Percentiles rank a stretch among this genome's conserved stretches.
Conservation (phyloP, 2,797 vertebrate species). For the Pseudomugil gertrudae region DNA sequence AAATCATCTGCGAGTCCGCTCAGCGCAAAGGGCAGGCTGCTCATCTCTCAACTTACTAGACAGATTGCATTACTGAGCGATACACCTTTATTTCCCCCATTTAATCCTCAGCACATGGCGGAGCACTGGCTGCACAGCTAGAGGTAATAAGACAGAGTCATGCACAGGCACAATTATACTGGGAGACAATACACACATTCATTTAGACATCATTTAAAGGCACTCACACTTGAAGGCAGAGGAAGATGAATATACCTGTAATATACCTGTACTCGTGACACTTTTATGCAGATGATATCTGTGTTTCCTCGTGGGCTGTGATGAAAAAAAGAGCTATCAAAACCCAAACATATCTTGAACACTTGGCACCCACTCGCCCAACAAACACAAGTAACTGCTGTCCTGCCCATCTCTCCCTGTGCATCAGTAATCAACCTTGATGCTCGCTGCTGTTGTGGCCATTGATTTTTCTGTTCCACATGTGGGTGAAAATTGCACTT, state of each 20-base stretch:
- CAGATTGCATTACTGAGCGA: conserved; percentile 82
- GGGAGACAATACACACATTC: conserved; percentile 28
- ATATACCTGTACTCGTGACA: no score
- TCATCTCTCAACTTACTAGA: conserved; percentile 76
- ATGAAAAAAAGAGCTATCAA: conserved; percentile 66
- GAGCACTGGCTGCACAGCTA: conserved; percentile 31
- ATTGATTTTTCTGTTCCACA: conserved; percentile 89
- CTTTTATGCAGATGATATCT: conserved; percentile 71
- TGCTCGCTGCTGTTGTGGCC: conserved; percentile 84
- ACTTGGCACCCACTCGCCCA: conserved; percentile 55
- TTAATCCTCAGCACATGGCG: conserved; percentile 67
- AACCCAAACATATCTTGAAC: conserved; percentile 67
- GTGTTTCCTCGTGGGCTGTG: conserved; percentile 64
- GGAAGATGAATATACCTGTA: conserved; percentile 5
- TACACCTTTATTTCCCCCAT: conserved; percentile 78
- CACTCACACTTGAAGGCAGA: background rate
- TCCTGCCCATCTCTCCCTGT: conserved; percentile 59
- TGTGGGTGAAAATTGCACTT: conserved; percentile 89
- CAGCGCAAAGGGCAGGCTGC: conserved; percentile 77
- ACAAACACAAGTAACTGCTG: conserved; percentile 53
- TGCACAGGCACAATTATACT: conserved; percentile 52
- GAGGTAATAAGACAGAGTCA: conserved; percentile 55
- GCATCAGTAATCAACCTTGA: conserved; percentile 88
- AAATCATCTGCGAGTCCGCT: conserved; percentile 72
- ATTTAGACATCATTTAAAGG: conserved; percentile 9